phyloP scores from a whole-genome alignment of 2,797 vertebrate species.

The Echiichthys vipera region DNA sequence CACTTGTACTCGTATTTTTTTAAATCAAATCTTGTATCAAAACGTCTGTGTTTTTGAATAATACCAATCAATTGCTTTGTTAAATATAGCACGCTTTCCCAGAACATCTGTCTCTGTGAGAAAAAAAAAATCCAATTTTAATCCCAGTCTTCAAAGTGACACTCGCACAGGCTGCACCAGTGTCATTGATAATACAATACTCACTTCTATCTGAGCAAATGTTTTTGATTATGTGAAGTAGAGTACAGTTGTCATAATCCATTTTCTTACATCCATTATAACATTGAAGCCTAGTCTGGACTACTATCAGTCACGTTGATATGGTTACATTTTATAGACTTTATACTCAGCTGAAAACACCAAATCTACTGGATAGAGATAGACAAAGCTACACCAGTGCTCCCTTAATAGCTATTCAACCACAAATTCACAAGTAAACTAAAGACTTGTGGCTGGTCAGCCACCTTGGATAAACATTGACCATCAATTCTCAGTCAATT shows the following conservation, averaged over 20 bases:
- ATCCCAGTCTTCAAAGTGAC: constrained; percentile 24
- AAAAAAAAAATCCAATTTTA: constrained; percentile 39
- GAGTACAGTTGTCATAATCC: not conserved
- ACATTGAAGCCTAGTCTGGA: not conserved
- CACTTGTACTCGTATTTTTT: constrained; percentile 10
- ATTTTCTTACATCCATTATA: not conserved
- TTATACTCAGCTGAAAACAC: not conserved
- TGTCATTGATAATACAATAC: constrained; percentile 7
- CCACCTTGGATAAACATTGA: constrained; percentile 91
- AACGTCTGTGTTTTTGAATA: constrained; percentile 46
- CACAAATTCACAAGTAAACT: constrained; percentile 97
- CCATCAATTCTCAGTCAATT: constrained; percentile 80
- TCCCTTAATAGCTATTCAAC: constrained; percentile 84
- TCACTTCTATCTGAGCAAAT: not conserved
- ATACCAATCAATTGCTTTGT: constrained; percentile 41
- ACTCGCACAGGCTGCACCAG: constrained; percentile 1
- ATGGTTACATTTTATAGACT: not conserved
- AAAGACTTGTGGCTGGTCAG: constrained; percentile 85
- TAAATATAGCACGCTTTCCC: constrained; percentile 58
- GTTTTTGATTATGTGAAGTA: not conserved
- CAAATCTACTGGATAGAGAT: too few species aligned
- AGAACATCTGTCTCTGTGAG: constrained; percentile 34
- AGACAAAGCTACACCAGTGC: constrained; percentile 80
- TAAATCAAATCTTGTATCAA: constrained; percentile 29
- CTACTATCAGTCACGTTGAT: not conserved